Evolutionary conservation across 2,888 invertebrate species (phyloP), one percentile per base, ranked within the genome.

Genomic region (Psylliodes chrysocephalus): DNA sequence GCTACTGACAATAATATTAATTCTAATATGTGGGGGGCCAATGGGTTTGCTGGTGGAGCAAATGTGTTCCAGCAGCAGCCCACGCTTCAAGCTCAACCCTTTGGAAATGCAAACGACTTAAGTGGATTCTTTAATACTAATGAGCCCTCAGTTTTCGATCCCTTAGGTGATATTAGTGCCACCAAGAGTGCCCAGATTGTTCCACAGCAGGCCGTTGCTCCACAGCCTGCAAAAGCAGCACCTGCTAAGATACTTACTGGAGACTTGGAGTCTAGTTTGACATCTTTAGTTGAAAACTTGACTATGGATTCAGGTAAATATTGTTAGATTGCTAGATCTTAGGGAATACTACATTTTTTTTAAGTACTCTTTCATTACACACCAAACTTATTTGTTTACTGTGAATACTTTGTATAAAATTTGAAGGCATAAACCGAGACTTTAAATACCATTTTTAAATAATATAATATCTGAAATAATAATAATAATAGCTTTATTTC

Each of bases 221-320:
- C 72, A 40, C 79, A 78, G 5, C 76, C 74, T 22, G 72, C 76
- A 46, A 79, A 79, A 17, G 74, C 79, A 22, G 80, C 78, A 59
- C 82, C 81, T 15, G 72, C 78, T 5, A 86, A 86, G 75, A 90
- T 97, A 60, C 87, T 97, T 66, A 94, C 95, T 12, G 95, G 95
- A 54, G 97, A 97, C 83, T 85, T 98, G 81, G 97, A 98, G 82
- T 93, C 94, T 72, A 96, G 96, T 73, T 89, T 98, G 67, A 95
- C 96, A 66, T 93, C 93, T 70, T 86, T 98, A 74, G 97, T 96
- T 67, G 95, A 96, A 84, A 97, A 96, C 84, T 87, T 98, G 76
- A 89, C 91, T 75, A 95, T 95, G 80, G 94, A 94, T 85, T 82
- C 84, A 52, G 90, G 89, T 63, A 30, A 60, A 74, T 53, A 28